phyloP scores from a whole-genome alignment of 2,797 vertebrate species.

The Amblyopsis hoosieri region DNA sequence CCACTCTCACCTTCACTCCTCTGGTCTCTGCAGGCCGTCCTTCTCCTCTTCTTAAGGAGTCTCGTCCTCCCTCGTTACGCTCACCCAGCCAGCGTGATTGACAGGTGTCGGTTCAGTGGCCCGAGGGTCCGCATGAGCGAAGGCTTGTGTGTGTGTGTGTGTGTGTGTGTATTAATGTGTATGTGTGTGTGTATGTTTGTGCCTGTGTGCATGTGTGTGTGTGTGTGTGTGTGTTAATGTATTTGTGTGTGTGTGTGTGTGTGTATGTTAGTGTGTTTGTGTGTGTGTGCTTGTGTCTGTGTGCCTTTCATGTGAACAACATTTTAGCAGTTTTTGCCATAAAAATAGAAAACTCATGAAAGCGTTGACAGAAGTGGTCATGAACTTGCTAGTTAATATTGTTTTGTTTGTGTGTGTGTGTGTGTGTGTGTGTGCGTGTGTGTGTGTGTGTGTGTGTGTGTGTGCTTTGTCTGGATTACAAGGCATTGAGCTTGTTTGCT shows the following conservation, averaged over 20 bases:
- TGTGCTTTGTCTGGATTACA: too few relatives aligned
- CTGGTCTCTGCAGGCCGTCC: slow-evolving; percentile 16
- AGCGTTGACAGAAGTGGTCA: slow-evolving; percentile 38
- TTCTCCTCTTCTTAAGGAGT: slow-evolving; percentile 46
- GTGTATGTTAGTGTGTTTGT: too few relatives aligned
- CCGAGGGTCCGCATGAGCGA: slow-evolving; percentile 50
- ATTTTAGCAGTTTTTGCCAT: slow-evolving; percentile 32
- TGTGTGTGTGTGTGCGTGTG: too few relatives aligned
- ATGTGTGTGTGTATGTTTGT: too few relatives aligned
- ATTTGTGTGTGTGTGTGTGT: too few relatives aligned
- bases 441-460: too few relatives aligned
- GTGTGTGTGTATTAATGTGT: too few relatives aligned
- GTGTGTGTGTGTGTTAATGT: too few relatives aligned
- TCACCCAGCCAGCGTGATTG: slow-evolving; percentile 60
- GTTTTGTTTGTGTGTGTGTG: too few relatives aligned
- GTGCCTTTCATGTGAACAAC: background rate
- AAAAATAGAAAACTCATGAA: slow-evolving; percentile 56
- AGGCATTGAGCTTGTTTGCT: too few relatives aligned
- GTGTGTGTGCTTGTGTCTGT: slow-evolving; percentile 10
- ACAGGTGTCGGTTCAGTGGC: slow-evolving; percentile 71
- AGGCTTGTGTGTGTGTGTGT: slow-evolving; percentile 34
- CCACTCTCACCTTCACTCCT: slow-evolving; percentile 63
- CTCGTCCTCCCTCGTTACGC: slow-evolving; percentile 42
- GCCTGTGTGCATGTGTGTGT: too few relatives aligned
- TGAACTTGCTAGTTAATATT: too few relatives aligned